Percentiles rank a stretch among this genome's conserved stretches.
Conservation (phyloP, 2,888 invertebrate species). For the Seira sanloemensis region DNA sequence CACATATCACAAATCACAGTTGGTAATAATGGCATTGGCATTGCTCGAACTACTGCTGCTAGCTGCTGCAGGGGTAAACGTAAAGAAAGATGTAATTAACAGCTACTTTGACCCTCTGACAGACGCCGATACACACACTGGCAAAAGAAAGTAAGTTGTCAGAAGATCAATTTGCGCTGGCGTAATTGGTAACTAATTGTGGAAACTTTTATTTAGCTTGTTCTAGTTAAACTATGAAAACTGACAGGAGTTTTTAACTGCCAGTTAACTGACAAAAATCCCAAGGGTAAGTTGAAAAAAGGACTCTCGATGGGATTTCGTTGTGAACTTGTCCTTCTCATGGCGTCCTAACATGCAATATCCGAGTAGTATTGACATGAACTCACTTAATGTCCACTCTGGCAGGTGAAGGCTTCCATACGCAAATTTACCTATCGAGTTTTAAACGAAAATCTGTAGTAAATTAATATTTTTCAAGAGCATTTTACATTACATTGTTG, state of each 20-base stretch:
- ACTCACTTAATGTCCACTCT: too few species aligned
- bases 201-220: neutral
- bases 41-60: neutral
- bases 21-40: constrained; percentile 42
- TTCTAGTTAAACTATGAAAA: neutral
- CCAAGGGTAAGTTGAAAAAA: neutral
- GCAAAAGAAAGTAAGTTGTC: neutral
- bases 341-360: too few species aligned
- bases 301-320: too few species aligned
- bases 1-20: neutral
- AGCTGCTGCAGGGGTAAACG: neutral
- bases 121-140: neutral
- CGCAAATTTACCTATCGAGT: too few species aligned
- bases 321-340: too few species aligned
- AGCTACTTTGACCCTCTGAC: neutral
- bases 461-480: too few species aligned
- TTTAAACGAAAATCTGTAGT: too few species aligned
- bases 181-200: constrained; percentile 12
- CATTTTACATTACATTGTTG: too few species aligned
- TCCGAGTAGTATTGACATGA: too few species aligned
- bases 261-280: neutral
- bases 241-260: neutral
- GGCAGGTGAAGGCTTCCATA: too few species aligned
- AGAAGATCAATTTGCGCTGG: constrained; percentile 1
- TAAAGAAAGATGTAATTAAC: too few species aligned